phyloP scores from a whole-genome alignment of 1,140 invertebrate species.

The Drosophila nannoptera region DNA sequence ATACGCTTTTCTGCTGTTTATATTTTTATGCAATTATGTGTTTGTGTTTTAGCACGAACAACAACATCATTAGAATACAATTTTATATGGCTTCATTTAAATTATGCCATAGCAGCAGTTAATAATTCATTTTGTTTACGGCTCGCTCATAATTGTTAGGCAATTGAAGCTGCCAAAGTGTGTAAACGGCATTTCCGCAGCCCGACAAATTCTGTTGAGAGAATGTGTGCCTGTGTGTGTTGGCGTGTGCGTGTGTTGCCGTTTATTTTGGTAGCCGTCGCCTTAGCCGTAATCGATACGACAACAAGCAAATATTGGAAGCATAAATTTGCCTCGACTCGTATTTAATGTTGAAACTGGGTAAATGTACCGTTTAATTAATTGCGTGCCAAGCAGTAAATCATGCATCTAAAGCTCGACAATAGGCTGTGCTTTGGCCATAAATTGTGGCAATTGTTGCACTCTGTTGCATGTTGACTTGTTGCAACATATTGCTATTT shows the following conservation, averaged over 20 bases:
- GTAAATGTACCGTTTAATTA: conserved; percentile 10
- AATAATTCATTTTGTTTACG: conserved; percentile 8
- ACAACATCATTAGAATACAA: neutral
- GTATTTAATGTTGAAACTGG: conserved; percentile 1
- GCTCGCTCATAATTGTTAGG: conserved; percentile 14
- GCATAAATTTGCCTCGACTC: neutral
- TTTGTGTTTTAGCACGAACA: neutral
- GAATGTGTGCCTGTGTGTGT: too few species aligned
- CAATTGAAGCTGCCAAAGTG: conserved; percentile 8
- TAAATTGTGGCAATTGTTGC: neutral
- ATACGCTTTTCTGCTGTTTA: too few species aligned
- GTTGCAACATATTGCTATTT: conserved; percentile 11
- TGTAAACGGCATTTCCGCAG: neutral
- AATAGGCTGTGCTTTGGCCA: neutral
- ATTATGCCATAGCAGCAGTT: neutral
- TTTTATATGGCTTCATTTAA: neutral
- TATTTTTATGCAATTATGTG: too few species aligned
- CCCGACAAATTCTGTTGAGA: neutral
- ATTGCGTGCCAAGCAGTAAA: conserved; percentile 3
- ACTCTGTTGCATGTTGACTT: conserved; percentile 1
- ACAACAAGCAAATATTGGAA: conserved; percentile 8
- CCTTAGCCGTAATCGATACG: conserved; percentile 2
- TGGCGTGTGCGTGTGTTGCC: too few species aligned
- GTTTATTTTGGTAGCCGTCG: neutral
- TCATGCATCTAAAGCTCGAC: conserved; percentile 5